Evolutionary conservation across 2,888 invertebrate species (phyloP), one percentile per base, ranked within the genome.

Genomic region (Microchrysa polita): DNA sequence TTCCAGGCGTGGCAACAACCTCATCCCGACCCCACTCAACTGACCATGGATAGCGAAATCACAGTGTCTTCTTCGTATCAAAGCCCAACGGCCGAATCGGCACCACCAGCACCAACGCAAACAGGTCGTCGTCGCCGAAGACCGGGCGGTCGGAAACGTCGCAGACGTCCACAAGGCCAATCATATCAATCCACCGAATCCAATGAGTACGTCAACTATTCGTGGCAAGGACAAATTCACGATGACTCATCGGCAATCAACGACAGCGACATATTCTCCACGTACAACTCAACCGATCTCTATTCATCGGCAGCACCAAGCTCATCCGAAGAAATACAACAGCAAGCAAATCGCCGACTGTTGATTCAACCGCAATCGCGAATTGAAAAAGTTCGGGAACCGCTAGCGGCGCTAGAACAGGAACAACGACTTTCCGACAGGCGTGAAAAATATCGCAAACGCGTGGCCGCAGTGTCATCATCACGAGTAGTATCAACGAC

Each of bases 91-190:
- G 14, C 12, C 12, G 44, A 16, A 2, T 14, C 44, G 27, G 23
- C 48, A 42, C 79, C 78, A 73, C 76, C 78, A 12, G 80, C 81
- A 40, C 80, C 80, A 12, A 86, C 86, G 86, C 83, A 83, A 65
- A 78, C 79, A n/a, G 82, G 82, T 48, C 85, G 84, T 34, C 83
- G 84, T 73, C 79, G 80, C 0, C 83, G 85, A 5, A 85, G 86
- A 79, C 76, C 76, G 0, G 84, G 87, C 5, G 83, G 83, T 1
- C 86, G 90, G 12, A 90, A 90, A 83, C 86, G 90, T 73, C 90
- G 89, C 82, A 86, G 90, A 73, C 86, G 89, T 60, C 90, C 89
- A n/a, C 86, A 86, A 73, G 14, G 77, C n/a, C 76, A 77, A 12
- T 5, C 12, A 7, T 10, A 48, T 18, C 18, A 23, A 27, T 61